Base-by-base conservation (phyloP, 2,888 invertebrate species). In the Hirtodrosophila alboralis region DNA sequence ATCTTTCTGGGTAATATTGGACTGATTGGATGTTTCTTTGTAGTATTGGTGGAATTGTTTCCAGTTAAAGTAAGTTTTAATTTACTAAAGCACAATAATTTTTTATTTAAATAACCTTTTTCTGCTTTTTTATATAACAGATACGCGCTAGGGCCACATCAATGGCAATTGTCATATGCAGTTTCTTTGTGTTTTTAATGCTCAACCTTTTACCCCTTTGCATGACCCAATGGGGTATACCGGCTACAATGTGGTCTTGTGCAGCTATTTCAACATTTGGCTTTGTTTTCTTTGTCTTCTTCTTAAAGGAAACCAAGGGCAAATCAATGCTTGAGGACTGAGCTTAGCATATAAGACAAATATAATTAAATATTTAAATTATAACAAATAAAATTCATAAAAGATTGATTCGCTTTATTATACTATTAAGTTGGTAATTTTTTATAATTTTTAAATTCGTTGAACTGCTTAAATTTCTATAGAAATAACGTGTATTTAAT, bases 1-100 rank as follows among this genome's bases (percentile, higher is more conserved):
- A 84, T 90, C 4, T 89, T 89, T 37, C 37, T 87, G 10, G 87
- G 86, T 0, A 88, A 88, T 8, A 68, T 89, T 10, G 90, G 90
- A 0, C 60, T 90, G 2, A 58, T 88, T 2, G 81, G 89, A 0
- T 67, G 90, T 13, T 87, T 88, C 33, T 88, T 89, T 58, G 85
- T 89, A 1, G 57, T 88, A 1, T 56, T 90, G 7, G 84, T 89
- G 0, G 90, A 90, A 65, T 73, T 90, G n/a, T 80, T 90, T 34
- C 90, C 90, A 0, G 56, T 77, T 1, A 90, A 90, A 81, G 90
- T 90, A 21, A 26, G 45, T 21, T 0, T 4, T n/a, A n/a, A 5
- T 5, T 7, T 6, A 3, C 9, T 1, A n/a, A 7, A n/a, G n/a
- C n/a, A 6, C 4, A 0, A 1, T 7, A 0, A 28, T 12, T 5